These are phyloP conservation scores for Ceyx erithaca DNA, from an alignment of 2,797 vertebrate genomes.

Conservation along the genomic window DNA sequence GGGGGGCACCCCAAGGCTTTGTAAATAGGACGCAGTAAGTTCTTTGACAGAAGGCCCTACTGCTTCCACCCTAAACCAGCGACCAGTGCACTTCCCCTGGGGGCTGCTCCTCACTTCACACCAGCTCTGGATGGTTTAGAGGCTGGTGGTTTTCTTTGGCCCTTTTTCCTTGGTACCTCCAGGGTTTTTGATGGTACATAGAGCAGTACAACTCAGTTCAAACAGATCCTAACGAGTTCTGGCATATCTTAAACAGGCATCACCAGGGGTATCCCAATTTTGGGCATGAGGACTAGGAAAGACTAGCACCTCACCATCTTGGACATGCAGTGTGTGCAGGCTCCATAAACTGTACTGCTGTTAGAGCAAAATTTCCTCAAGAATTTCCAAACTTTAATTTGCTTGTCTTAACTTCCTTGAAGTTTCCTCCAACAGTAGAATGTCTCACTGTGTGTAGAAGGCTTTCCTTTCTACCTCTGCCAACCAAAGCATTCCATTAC, in stretches of 20 bases:
- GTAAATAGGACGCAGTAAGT: not conserved
- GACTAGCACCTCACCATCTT: not conserved
- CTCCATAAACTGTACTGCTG: rapidly evolving
- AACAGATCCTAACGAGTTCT: not conserved
- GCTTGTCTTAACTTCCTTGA: not conserved
- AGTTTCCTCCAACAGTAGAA: not conserved
- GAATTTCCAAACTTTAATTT: not conserved
- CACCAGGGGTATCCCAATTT: not conserved
- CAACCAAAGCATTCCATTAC: not conserved
- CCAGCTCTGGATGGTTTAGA: not conserved
- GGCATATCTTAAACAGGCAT: too few species aligned
- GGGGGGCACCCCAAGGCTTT: not conserved
- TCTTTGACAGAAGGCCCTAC: not conserved
- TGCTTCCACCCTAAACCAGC: not conserved
- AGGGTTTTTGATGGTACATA: not conserved
- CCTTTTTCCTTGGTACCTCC: not conserved
- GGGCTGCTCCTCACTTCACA: not conserved
- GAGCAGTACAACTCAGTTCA: rapidly evolving
- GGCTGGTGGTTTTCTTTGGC: not conserved
- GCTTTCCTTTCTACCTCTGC: not conserved
- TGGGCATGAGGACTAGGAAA: not conserved
- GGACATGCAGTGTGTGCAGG: not conserved
- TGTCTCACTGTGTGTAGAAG: not conserved
- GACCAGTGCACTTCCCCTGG: not conserved
- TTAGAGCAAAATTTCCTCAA: not conserved